Evolutionary conservation across 2,888 invertebrate species (phyloP).

Genomic region (Synanthedon tipuliformis): DNA sequence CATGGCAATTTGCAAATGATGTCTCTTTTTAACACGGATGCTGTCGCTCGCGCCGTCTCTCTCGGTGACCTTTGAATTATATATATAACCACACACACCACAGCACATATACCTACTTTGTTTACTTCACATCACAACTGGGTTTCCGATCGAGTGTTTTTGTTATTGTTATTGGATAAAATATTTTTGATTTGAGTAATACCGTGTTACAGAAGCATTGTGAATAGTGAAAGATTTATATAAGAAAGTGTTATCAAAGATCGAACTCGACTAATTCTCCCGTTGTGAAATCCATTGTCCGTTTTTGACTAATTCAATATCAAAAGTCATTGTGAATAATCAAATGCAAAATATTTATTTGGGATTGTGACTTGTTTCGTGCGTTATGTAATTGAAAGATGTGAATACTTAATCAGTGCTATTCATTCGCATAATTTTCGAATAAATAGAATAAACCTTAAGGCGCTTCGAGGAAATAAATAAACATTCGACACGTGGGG

Average conservation of each 20-base stretch:
- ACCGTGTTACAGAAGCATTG: background rate
- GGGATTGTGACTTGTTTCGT: slow-evolving; percentile 31
- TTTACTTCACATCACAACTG: slow-evolving; percentile 57
- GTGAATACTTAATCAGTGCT: slow-evolving; percentile 16
- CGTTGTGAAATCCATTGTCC: slow-evolving; percentile 16
- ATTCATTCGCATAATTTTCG: background rate
- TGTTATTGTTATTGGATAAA: slow-evolving; percentile 50
- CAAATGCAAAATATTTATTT: slow-evolving; percentile 41
- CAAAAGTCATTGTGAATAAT: slow-evolving; percentile 63
- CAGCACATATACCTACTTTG: slow-evolving; percentile 48
- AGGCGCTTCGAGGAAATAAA: slow-evolving; percentile 23
- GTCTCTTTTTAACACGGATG: slow-evolving; percentile 21
- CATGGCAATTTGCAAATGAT: background rate
- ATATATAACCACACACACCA: slow-evolving; percentile 27
- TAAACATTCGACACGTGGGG: slow-evolving; percentile 61
- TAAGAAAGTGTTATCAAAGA: too few species aligned
- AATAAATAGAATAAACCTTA: background rate
- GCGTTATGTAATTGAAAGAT: slow-evolving; percentile 54
- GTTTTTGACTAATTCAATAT: slow-evolving; percentile 31
- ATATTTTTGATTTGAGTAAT: slow-evolving; percentile 22
- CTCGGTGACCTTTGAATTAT: slow-evolving; percentile 62
- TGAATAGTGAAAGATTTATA: too few species aligned
- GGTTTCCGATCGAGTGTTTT: slow-evolving; percentile 52
- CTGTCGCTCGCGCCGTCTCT: slow-evolving; percentile 20
- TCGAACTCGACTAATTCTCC: too few species aligned